Evolutionary conservation across 1,140 invertebrate species (phyloP).

Genomic region (Lepidurus apus): DNA sequence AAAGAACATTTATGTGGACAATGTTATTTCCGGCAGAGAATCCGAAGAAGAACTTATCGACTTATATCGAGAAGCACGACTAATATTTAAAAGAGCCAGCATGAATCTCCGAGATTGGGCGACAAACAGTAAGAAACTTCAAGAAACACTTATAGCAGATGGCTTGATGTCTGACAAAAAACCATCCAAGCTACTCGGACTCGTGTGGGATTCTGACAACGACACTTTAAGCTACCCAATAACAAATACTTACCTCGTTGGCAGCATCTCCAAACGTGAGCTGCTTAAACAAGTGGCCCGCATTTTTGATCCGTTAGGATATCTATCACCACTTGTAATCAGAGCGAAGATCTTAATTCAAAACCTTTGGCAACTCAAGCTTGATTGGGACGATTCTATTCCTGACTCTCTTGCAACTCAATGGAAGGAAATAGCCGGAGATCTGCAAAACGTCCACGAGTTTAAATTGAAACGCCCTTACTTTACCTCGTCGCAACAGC

Average conservation of each 20-base stretch:
- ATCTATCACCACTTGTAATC: conserved; percentile 34
- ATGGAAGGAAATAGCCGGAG: background rate
- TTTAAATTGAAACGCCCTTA: conserved; percentile 15
- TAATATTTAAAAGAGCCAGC: background rate
- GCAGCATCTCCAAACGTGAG: conserved; percentile 28
- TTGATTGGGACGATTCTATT: conserved; percentile 36
- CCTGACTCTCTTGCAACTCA: background rate
- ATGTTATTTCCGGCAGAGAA: background rate
- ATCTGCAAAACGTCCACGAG: background rate
- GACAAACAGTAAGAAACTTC: too few species aligned
- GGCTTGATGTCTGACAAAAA: background rate
- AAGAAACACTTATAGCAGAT: background rate
- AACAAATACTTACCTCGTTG: background rate
- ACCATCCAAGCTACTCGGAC: conserved; percentile 27
- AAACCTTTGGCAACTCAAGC: conserved; percentile 34
- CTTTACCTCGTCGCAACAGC: background rate
- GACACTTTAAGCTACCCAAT: background rate
- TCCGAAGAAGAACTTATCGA: background rate
- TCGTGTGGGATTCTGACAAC: conserved; percentile 14
- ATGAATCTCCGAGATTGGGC: background rate
- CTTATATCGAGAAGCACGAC: background rate
- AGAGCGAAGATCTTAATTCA: conserved; percentile 36
- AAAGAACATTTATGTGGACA: conserved; percentile 23
- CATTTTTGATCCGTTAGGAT: conserved; percentile 37
- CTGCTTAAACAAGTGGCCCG: conserved; percentile 31